Base-by-base conservation (phyloP, 2,888 invertebrate species). In the Pycnomerus fuliginosus region DNA sequence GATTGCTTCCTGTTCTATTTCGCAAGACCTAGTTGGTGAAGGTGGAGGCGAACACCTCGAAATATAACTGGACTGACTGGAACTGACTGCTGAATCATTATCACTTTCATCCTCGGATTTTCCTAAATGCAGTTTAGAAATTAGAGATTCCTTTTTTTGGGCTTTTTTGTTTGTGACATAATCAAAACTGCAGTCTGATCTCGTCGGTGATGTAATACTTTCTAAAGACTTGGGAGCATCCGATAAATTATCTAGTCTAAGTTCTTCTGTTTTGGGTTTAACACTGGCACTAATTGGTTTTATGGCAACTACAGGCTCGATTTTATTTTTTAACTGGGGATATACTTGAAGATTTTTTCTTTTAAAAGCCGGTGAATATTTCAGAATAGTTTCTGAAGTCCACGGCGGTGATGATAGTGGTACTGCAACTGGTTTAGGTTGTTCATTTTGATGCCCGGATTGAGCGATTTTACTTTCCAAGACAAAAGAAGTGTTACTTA, bases 51-150 rank as follows among this genome's bases (percentile, higher is more conserved):
- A 89, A 46, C 83, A 84, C 50, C 85, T 82, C 2, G 87, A 87
- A 54, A 86, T 80, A 65, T 83, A 84, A 66, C 86, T 86, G 28
- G 88, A 90, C 37, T 88, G 84, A 55, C 87, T 87, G 31, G 87
- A 87, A 67, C 90, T 90, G 67, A 91, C 87, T 2, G 90, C 90
- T 16, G 90, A 91, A 70, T 92, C 91, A 61, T 89, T 90, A 68
- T 91, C 91, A 60, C 87, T 87, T 56, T 88, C 88, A 54, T 84
- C 80, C 59, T 68, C 68, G 7, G 56, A 56, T 51, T 57, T 63
- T 35, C 53, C 55, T 10, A 43, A 12, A 43, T 33, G 29, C 50
- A 44, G 39, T 38, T 39, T 38, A 2, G 44, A 44, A 10, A 48
- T 46, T n/a, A 42, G 40, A 24, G 36, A 20, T 13, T 12, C 25